Base-by-base conservation (phyloP, 2,888 invertebrate genomes). In the Crematogaster levior region DNA sequence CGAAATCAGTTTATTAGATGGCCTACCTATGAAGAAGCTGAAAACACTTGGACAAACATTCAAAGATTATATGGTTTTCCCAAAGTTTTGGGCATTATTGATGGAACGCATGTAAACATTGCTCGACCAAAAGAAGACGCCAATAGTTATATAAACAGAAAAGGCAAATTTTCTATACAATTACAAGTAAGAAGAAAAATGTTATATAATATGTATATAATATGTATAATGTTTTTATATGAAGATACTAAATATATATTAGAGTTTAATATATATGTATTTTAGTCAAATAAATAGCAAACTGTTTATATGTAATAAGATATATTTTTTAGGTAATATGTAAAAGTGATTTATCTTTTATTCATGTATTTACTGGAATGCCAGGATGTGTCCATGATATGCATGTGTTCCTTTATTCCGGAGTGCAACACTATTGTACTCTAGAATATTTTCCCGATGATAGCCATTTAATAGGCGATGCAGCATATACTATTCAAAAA, bases 381-480 rank as follows among this genome's bases (percentile, higher is more conserved):
- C 58, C 43, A 43, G 40, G 58, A 43, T 72, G 43, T 43, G 72
- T 72, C 1, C 58, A 58, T 30, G 58, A 72, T 30, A 72, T 72
- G 72, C 27, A 30, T 1, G 56, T 58, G 15, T 72, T 72, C 43
- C 30, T 30, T 72, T 72, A 58, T 58, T 72, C 43, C 0, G 43
- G 43, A 58, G 9, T 72, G 1, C 72, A 72, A 43, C 58, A 27
- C 30, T 72, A 72, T 58, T 72, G 58, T 2, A 72, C 40, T 58
- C 58, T 58, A 30, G n/a, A 48, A 3, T 43, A 30, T 40, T 72
- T 72, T n/a, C 72, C 58, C n/a, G n/a, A 15, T 7, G 0, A 58
- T 4, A 72, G 72, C 3, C 58, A 72, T 43, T 58, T 72, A 30
- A 58, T 58, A 58, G 72, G 30, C 4, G 58, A 72, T 43, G 72